Base-by-base conservation (phyloP, 2,888 invertebrate genomes). In the Papilio demoleus region DNA sequence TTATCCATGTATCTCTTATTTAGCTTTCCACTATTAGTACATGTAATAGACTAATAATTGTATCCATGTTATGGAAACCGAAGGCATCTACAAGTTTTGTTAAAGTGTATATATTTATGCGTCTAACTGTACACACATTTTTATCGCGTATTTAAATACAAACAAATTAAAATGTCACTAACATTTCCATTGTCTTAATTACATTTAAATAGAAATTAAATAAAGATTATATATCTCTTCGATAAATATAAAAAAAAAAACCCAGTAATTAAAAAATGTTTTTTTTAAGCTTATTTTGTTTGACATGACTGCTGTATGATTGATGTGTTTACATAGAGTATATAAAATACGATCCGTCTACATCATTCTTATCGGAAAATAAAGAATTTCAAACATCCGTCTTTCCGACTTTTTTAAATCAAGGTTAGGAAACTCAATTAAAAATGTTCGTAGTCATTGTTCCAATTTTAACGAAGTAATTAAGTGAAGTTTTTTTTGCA, bases 241-340 rank as follows among this genome's bases (percentile, higher is more conserved):
- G 22, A 8, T 9, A 53, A 53, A 53, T 9, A 22, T 27, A 53
- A n/a, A 27, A 27, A 53, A 4, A 31, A 47, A 53, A 50, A 11
- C 27, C 53, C 24, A 27, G 53, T 53, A 53, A 53, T 45, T 53
- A 53, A 27, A 50, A 27, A 0, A n/a, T n/a, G 14, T 27, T 14
- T 53, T 53, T n/a, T 24, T 8, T 45, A 24, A 53, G 53, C 27
- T 53, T 24, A 53, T 14, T 14, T 24, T 53, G 27, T 50, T 50
- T 50, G 53, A 24, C 50, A 50, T 50, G 12, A 14, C 50, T 27
- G 24, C 5, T 53, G 14, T 4, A 58, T 59, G 34, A 47, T 50
- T 38, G 64, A 40, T 14, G 40, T 53, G n/a, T 64, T 64, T 64
- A 38, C 53, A n/a, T 14, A 64, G 50, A 24, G 22, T n/a, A 36